These are phyloP conservation scores for Silvanus unidentatus DNA, from an alignment of 2,888 invertebrate species.

Conservation along the genomic window DNA sequence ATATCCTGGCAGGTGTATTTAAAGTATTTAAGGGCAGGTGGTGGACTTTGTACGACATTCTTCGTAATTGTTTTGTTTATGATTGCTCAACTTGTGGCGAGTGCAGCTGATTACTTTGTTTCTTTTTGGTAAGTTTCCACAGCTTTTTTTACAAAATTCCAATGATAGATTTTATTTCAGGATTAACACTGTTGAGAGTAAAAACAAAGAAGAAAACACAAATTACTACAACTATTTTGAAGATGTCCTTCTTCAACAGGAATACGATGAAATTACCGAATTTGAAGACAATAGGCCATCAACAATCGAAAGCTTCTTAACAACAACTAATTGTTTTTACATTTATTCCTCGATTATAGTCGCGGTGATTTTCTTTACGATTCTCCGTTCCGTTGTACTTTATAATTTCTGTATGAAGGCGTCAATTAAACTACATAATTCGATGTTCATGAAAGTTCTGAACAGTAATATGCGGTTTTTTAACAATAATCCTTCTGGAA, in stretches of 20 bases:
- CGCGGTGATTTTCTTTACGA: conserved; percentile 41
- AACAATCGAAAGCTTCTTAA: conserved; percentile 18
- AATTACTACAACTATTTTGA: conserved; percentile 18
- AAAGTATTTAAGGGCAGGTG: conserved; percentile 68
- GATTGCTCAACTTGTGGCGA: conserved; percentile 64
- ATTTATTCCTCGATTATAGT: conserved; percentile 28
- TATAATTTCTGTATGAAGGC: conserved; percentile 50
- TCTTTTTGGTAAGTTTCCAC: conserved; percentile 59
- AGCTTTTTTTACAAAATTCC: too few relatives aligned
- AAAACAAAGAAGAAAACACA: conserved; percentile 15
- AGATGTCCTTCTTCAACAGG: conserved; percentile 22
- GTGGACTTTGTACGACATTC: conserved; percentile 56
- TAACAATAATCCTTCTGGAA: conserved; percentile 58
- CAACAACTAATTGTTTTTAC: conserved; percentile 27
- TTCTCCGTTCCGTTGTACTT: conserved; percentile 49
- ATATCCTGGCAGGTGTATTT: conserved; percentile 51
- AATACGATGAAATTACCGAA: conserved; percentile 15
- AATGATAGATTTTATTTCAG: too few relatives aligned
- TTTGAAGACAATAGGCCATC: background rate
- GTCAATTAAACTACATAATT: conserved; percentile 52
- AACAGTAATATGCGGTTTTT: conserved; percentile 62
- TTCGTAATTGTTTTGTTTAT: conserved; percentile 59
- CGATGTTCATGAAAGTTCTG: conserved; percentile 51
- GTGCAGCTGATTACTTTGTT: conserved; percentile 74
- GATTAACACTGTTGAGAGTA: conserved; percentile 13